These are phyloP conservation scores for Noctuana brunneofusca DNA, from an alignment of 2,888 invertebrate genomes.

Conservation along the genomic window DNA sequence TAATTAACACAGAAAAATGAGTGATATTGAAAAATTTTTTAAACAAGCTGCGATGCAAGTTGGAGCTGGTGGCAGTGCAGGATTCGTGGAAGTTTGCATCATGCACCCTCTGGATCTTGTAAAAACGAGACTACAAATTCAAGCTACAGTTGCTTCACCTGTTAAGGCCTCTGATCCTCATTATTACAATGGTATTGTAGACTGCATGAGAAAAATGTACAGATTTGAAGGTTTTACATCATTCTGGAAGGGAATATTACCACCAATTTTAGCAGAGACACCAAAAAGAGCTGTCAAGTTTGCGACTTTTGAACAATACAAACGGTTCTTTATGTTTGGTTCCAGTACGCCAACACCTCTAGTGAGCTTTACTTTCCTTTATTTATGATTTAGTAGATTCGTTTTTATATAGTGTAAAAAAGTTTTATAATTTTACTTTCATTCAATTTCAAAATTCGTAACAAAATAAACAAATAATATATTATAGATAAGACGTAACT, in stretches of 20 bases:
- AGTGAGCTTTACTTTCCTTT: constrained; percentile 75
- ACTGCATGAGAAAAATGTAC: constrained; percentile 96
- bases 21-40: constrained; percentile 71
- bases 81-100: constrained; percentile 96
- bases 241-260: constrained; percentile 96
- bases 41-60: constrained; percentile 91
- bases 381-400: background rate
- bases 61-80: constrained; percentile 94
- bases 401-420: background rate
- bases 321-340: constrained; percentile 92
- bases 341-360: constrained; percentile 88
- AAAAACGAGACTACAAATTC: constrained; percentile 88
- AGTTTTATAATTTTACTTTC: background rate
- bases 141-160: constrained; percentile 51
- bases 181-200: constrained; percentile 90
- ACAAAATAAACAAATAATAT: too few relatives aligned
- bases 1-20: constrained; percentile 51
- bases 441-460: background rate
- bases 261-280: constrained; percentile 96
- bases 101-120: constrained; percentile 98
- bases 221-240: constrained; percentile 91
- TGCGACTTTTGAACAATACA: constrained; percentile 96
- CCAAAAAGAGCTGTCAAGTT: constrained; percentile 98
- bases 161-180: constrained; percentile 73
- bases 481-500: too few relatives aligned